Evolutionary conservation across 23 tunicate species (phyloP), one percentile per base, ranked within the genome.

Genomic region (Halocynthia aurantium): DNA sequence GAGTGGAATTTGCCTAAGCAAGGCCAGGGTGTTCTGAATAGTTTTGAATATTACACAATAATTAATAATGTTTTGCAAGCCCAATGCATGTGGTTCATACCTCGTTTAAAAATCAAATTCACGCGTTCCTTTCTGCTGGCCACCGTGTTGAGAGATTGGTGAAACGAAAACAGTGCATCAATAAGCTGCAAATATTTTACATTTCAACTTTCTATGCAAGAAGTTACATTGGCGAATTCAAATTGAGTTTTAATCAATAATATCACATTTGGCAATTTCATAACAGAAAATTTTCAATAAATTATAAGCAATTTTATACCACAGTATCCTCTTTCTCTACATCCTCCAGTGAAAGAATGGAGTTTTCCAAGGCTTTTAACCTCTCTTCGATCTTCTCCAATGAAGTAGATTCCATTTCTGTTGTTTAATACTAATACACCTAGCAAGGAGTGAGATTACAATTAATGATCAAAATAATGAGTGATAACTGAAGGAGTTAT

Each of bases 41-140:
- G 44, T 31, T 31, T 31, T 31, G 44, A 31, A 31, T 31, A 58
- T 58, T 58, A 13, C 63, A 4, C 63, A 58, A 58, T 13, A 58
- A 58, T n/a, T 13, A 15, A 18, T 13, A 15, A 18, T 60, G 18
- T 15, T 15, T n/a, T 60, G 18, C 17, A 18, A 15, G 2, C 17
- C 17, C 17, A 60, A 60, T 15, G 64, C 64, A 15, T n/a, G 64
- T 58, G 4, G 64, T 58, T 2, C 64, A 50, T 0, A 74, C 78
- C 78, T 74, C 63, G 20, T 56, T 74, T 74, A 19, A 74, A 74
- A 54, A 74, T 50, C 78, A 74, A 10, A 8, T 74, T 74, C 10
- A 74, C 78, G 18, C 78, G 55, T 8, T 74, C 78, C 56, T 64
- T 52, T 74, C 22, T 51, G 21, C 50, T 54, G 10, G 78, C 78